Conservation (phyloP, 2,888 invertebrate genomes). For the Meta bourneti region DNA sequence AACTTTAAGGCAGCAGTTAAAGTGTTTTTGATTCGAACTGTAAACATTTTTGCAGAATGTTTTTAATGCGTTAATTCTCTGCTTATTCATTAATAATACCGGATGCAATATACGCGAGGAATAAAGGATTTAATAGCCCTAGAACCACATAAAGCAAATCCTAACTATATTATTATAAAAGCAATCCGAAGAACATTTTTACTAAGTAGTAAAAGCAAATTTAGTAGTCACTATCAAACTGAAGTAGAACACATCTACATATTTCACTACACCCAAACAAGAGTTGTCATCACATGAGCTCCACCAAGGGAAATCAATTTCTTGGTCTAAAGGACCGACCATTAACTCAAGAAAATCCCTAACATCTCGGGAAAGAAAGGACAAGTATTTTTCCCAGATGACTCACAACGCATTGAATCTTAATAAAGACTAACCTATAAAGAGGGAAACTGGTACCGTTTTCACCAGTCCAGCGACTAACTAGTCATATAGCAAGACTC, state of each 20-base stretch:
- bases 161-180: neutral
- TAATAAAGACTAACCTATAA: constrained; percentile 56
- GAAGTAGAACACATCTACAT: neutral
- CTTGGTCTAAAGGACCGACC: constrained; percentile 38
- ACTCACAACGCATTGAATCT: constrained; percentile 53
- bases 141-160: neutral
- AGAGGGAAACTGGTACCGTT: neutral
- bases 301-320: constrained; percentile 54
- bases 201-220: neutral
- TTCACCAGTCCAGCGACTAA: neutral
- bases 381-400: constrained; percentile 60
- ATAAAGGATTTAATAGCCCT: no score
- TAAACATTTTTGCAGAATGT: no score
- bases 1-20: no score
- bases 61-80: no score
- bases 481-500: constrained; percentile 26
- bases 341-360: constrained; percentile 41
- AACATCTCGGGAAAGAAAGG: constrained; percentile 37
- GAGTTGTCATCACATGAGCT: neutral
- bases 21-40: no score
- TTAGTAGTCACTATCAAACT: neutral
- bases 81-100: no score
- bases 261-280: neutral
- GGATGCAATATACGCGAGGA: no score
- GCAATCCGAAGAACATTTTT: neutral